Evolutionary conservation across 2,888 invertebrate species (phyloP).

Genomic region (Mythimna pallens): DNA sequence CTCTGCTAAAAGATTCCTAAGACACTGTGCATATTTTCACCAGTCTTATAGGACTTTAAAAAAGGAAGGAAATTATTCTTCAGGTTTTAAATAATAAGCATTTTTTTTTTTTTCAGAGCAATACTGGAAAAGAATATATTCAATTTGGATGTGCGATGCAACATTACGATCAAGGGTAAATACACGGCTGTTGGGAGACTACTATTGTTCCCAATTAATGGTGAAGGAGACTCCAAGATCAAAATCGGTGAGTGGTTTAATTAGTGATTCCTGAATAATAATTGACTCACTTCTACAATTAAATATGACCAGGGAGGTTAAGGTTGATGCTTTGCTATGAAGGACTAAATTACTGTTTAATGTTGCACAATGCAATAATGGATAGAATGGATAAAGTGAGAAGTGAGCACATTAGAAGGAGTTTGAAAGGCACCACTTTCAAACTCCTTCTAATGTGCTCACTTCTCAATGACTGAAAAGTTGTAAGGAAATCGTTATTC

Average conservation of each 20-base stretch:
- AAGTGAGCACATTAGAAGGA: too few relatives aligned
- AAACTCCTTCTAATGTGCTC: too few relatives aligned
- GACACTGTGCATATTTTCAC: background rate
- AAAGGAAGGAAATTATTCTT: background rate
- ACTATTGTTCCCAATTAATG: slow-evolving; percentile 86
- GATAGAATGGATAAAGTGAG: too few relatives aligned
- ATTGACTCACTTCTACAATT: background rate
- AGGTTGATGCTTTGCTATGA: too few relatives aligned
- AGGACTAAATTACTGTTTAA: too few relatives aligned
- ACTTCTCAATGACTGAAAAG: too few relatives aligned
- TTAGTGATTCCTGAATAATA: background rate
- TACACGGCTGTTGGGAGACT: slow-evolving; percentile 86
- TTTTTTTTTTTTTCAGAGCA: slow-evolving; percentile 78
- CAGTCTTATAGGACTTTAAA: background rate
- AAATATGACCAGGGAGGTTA: background rate
- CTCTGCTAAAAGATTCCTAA: background rate
- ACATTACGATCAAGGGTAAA: slow-evolving; percentile 88
- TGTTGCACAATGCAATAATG: too few relatives aligned
- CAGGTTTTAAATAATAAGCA: background rate
- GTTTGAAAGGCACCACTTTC: too few relatives aligned
- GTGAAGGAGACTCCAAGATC: slow-evolving; percentile 87
- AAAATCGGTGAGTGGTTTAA: slow-evolving; percentile 81
- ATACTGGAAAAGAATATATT: slow-evolving; percentile 84
- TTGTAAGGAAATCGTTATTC: too few relatives aligned
- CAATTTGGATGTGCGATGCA: slow-evolving; percentile 82